phyloP scores from a whole-genome alignment of 2,113 vertebrate genomes.

The Nerophis ophidion region DNA sequence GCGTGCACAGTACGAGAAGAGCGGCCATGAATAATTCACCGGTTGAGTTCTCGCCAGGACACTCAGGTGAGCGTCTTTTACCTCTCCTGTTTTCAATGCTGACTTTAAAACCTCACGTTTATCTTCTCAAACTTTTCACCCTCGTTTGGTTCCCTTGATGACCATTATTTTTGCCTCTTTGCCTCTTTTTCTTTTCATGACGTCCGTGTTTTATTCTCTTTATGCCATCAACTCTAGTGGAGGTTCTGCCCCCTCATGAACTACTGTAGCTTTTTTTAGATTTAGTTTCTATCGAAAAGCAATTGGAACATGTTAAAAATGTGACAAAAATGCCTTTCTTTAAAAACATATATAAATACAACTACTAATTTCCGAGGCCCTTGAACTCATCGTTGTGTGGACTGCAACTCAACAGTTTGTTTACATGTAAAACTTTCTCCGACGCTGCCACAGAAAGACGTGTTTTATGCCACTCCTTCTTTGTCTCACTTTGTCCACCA shows the following conservation, averaged over 20 bases:
- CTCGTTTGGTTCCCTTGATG: not conserved
- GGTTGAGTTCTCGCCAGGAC: slow-evolving; percentile 22
- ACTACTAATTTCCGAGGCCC: no score
- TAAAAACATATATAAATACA: not conserved
- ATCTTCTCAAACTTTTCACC: slow-evolving; percentile 8
- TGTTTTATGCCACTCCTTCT: no score
- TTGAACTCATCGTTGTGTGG: no score
- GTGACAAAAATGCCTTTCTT: not conserved
- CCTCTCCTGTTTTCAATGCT: not conserved
- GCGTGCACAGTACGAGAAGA: slow-evolving; percentile 19
- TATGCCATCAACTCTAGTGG: not conserved
- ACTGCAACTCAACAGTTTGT: no score
- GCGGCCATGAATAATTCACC: slow-evolving; percentile 50
- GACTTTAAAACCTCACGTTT: not conserved
- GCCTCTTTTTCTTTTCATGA: not conserved
- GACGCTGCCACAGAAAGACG: no score
- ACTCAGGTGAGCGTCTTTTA: slow-evolving; percentile 27
- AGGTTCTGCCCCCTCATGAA: no score
- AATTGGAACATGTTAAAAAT: not conserved
- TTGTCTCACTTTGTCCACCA: no score
- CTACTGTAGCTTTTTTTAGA: no score
- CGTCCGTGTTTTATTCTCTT: not conserved
- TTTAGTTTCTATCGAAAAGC: not conserved
- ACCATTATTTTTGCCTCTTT: slow-evolving; percentile 13
- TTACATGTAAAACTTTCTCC: no score